Percentiles rank a stretch among this genome's conserved stretches.
Conservation (phyloP, 2,797 vertebrate genomes). For the Typhlichthys eigenmanni region DNA sequence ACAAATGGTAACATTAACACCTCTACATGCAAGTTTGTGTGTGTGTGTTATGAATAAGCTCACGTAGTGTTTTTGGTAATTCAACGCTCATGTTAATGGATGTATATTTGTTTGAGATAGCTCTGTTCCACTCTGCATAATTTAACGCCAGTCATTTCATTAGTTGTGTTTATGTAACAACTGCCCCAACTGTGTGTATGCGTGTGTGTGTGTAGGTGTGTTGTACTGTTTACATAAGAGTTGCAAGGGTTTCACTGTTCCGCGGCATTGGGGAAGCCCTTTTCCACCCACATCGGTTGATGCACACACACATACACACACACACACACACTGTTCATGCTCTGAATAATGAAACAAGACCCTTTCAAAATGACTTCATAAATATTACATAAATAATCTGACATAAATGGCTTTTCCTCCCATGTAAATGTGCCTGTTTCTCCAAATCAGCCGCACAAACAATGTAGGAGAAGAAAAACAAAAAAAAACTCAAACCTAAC, state of each 20-base stretch:
- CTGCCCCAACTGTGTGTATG: conserved; percentile 23
- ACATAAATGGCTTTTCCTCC: conserved; percentile 69
- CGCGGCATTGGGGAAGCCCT: conserved; percentile 72
- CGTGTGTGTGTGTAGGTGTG: conserved; percentile 21
- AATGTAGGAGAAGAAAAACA: conserved; percentile 32
- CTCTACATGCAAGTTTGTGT: conserved; percentile 4
- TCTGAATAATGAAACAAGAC: conserved; percentile 77
- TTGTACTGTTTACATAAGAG: conserved; percentile 61
- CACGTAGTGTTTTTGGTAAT: not conserved
- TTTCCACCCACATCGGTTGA: conserved; percentile 72
- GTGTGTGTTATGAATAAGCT: conserved; percentile 5
- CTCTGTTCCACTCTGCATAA: conserved; percentile 33
- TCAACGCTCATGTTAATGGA: conserved; percentile 2
- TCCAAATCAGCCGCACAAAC: conserved; percentile 42
- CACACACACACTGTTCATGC: conserved; percentile 20
- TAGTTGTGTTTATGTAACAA: conserved; percentile 59
- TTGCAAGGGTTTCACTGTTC: conserved; percentile 46
- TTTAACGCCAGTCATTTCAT: conserved; percentile 35
- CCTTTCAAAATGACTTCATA: conserved; percentile 76
- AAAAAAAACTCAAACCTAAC: conserved; percentile 46
- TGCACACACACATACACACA: conserved; percentile 26
- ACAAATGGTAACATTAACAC: conserved; percentile 43
- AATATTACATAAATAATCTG: conserved; percentile 80
- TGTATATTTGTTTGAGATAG: conserved; percentile 11
- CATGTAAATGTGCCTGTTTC: conserved; percentile 52